Evolutionary conservation across 2,797 vertebrate species (phyloP).

Genomic region (Discoglossus pictus): DNA sequence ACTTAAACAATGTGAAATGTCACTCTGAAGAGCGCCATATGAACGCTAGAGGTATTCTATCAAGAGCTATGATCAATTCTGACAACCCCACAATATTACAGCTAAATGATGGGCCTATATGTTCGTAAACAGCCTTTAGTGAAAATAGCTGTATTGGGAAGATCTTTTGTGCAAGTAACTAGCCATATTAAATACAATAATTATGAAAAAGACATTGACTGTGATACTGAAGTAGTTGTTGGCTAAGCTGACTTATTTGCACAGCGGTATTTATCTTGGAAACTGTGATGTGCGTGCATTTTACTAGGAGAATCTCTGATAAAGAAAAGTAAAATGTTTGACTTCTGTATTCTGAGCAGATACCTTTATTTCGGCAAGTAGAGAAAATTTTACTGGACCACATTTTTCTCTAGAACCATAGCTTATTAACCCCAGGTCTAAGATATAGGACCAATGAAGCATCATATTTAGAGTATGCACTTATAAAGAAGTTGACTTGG

Average conservation of each 20-base stretch:
- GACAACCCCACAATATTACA: constrained; percentile 77
- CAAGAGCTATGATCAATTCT: constrained; percentile 80
- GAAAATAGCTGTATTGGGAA: constrained; percentile 75
- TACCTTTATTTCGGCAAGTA: too few relatives aligned
- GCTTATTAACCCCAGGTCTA: too few relatives aligned
- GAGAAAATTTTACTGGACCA: too few relatives aligned
- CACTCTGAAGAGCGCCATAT: constrained; percentile 70
- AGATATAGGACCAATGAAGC: too few relatives aligned
- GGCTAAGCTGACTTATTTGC: constrained; percentile 60
- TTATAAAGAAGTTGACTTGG: too few relatives aligned
- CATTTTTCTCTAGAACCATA: too few relatives aligned
- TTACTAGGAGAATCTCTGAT: too few relatives aligned
- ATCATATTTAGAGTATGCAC: too few relatives aligned
- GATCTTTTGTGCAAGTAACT: constrained; percentile 74
- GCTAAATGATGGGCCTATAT: constrained; percentile 74
- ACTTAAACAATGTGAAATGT: constrained; percentile 79
- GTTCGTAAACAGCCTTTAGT: constrained; percentile 72
- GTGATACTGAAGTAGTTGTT: constrained; percentile 61
- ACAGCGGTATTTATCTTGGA: constrained; percentile 55
- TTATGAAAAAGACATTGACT: constrained; percentile 71
- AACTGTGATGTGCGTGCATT: constrained; percentile 21
- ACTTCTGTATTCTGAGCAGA: too few relatives aligned
- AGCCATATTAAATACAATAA: constrained; percentile 75
- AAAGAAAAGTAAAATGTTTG: too few relatives aligned
- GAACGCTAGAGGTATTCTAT: constrained; percentile 73